phyloP scores from a whole-genome alignment of 2,113 vertebrate species.

The Cheilinus undulatus region DNA sequence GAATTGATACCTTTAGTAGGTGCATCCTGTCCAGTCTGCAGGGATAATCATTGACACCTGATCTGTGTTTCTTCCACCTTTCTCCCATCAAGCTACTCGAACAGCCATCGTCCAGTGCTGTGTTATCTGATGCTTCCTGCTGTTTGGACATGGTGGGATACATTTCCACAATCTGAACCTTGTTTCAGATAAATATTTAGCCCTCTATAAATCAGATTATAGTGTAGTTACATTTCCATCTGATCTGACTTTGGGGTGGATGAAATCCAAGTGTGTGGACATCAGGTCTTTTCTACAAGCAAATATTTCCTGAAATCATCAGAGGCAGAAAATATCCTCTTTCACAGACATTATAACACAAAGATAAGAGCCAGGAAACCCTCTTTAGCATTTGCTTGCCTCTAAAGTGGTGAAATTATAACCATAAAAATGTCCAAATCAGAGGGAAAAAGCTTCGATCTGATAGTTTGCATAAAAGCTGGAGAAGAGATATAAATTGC shows the following conservation, averaged over 20 bases:
- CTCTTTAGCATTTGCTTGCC: constrained; percentile 84
- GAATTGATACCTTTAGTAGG: too few species aligned
- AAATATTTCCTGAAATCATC: background rate
- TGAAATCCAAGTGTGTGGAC: background rate
- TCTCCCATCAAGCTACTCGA: too few species aligned
- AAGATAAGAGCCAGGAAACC: constrained; percentile 84
- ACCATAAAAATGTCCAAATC: constrained; percentile 95
- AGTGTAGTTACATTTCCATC: background rate
- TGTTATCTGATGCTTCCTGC: too few species aligned
- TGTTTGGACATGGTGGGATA: too few species aligned
- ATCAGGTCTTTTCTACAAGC: background rate
- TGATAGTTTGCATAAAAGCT: constrained; percentile 96
- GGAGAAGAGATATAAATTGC: constrained; percentile 84
- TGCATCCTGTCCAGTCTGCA: too few species aligned
- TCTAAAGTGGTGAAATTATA: constrained; percentile 93
- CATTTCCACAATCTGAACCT: too few species aligned
- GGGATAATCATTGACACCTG: too few species aligned
- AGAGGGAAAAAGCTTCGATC: constrained; percentile 85
- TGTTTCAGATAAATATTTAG: background rate
- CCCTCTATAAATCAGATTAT: background rate
- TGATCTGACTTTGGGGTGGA: background rate
- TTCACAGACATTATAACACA: constrained; percentile 88
- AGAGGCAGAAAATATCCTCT: constrained; percentile 68
- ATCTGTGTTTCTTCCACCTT: too few species aligned
- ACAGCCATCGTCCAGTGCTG: too few species aligned